Conservation (phyloP, 1,140 invertebrate species). For the Drosophila nikananu region DNA sequence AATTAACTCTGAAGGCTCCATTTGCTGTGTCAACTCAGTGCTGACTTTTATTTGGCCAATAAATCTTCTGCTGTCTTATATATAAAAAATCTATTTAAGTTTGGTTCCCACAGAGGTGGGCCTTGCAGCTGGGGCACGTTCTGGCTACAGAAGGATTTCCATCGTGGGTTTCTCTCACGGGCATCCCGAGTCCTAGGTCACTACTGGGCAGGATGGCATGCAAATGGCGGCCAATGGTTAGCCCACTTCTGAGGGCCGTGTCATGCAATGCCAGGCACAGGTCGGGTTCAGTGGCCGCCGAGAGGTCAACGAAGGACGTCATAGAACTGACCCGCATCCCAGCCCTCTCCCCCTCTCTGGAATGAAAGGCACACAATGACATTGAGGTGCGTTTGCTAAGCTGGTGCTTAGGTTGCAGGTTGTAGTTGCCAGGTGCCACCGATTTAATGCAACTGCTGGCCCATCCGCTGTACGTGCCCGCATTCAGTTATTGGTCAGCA, state of each 20-base stretch:
- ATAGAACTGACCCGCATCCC: slow-evolving; percentile 16
- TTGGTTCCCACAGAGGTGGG: neutral
- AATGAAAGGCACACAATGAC: slow-evolving; percentile 48
- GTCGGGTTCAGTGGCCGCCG: slow-evolving; percentile 23
- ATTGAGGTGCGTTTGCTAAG: slow-evolving; percentile 28
- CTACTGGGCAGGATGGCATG: slow-evolving; percentile 30
- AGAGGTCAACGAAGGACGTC: slow-evolving; percentile 48
- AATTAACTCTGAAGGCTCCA: slow-evolving; percentile 21
- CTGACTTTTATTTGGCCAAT: slow-evolving; percentile 30
- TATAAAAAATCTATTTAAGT: slow-evolving; percentile 19
- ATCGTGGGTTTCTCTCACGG: neutral
- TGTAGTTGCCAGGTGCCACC: neutral
- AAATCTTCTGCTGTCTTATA: slow-evolving; percentile 10
- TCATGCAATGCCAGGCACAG: slow-evolving; percentile 19
- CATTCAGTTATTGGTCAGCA: slow-evolving; percentile 48
- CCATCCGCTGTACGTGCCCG: slow-evolving; percentile 38
- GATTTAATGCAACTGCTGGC: slow-evolving; percentile 18
- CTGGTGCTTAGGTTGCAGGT: neutral
- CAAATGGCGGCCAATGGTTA: slow-evolving; percentile 33
- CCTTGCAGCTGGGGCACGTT: slow-evolving; percentile 39
- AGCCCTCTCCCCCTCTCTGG: neutral
- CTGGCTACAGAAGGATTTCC: slow-evolving; percentile 24
- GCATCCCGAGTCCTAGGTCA: slow-evolving; percentile 39
- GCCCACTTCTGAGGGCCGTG: slow-evolving; percentile 25
- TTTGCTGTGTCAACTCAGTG: slow-evolving; percentile 16